Conservation (phyloP, 2,888 invertebrate species). For the Drosophila rellima region DNA sequence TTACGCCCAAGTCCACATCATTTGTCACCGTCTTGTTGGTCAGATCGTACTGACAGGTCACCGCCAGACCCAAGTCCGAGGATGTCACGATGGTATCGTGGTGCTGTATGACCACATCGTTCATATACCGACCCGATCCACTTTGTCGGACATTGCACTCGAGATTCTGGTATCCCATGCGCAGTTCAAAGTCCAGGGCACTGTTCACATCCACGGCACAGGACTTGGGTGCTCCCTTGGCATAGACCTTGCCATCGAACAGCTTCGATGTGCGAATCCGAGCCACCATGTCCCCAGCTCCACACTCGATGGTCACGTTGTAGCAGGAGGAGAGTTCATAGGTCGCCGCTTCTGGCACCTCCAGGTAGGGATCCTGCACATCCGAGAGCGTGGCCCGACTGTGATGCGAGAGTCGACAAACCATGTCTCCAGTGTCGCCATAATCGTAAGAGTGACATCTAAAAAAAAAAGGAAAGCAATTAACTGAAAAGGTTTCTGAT, state of each 20-base stretch:
- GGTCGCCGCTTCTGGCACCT: slow-evolving; percentile 95
- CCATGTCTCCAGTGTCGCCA: slow-evolving; percentile 96
- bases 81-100: slow-evolving; percentile 97
- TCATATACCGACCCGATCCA: slow-evolving; percentile 93
- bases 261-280: slow-evolving; percentile 95
- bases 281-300: slow-evolving; percentile 96
- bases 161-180: slow-evolving; percentile 95
- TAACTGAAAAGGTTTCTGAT: no score
- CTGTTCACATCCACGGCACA: slow-evolving; percentile 95
- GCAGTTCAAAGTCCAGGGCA: slow-evolving; percentile 94
- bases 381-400: slow-evolving; percentile 94
- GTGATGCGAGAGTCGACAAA: slow-evolving; percentile 96
- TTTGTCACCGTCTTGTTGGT: slow-evolving; percentile 97
- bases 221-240: slow-evolving; percentile 96
- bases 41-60: slow-evolving; percentile 96
- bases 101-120: slow-evolving; percentile 97
- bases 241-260: slow-evolving; percentile 97
- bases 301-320: slow-evolving; percentile 96
- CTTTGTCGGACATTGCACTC: slow-evolving; percentile 96
- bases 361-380: slow-evolving; percentile 95
- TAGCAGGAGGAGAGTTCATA: slow-evolving; percentile 97
- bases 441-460: slow-evolving; percentile 96
- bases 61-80: slow-evolving; percentile 95
- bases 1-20: slow-evolving; percentile 94
- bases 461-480: no score